Percentiles rank a stretch among this genome's conserved stretches.
phyloP scores from a whole-genome alignment of 2,888 invertebrate genomes.

The Amblyteles armatorius region DNA sequence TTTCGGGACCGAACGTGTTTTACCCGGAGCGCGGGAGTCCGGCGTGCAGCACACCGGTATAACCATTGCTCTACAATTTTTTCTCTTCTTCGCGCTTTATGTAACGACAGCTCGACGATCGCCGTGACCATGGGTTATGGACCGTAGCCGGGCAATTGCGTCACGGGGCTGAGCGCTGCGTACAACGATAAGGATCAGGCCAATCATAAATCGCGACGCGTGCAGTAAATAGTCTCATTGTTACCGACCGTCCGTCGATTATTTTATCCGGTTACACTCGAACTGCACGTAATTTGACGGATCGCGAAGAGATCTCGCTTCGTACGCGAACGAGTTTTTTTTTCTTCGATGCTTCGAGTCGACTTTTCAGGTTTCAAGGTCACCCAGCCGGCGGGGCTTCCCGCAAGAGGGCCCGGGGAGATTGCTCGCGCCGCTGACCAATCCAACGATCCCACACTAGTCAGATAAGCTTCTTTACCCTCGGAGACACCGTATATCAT shows the following conservation, averaged over 20 bases:
- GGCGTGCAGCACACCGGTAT: background rate
- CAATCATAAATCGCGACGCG: slow-evolving; percentile 8
- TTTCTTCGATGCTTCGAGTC: background rate
- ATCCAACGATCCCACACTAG: slow-evolving; percentile 42
- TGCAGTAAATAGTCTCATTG: slow-evolving; percentile 5
- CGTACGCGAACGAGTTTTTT: slow-evolving; percentile 1
- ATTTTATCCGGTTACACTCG: background rate
- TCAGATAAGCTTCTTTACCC: slow-evolving; percentile 56
- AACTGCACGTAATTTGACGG: background rate
- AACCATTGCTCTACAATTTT: background rate
- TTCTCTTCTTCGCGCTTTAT: slow-evolving; percentile 10
- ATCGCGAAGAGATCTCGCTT: background rate
- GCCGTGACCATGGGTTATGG: slow-evolving; percentile 56
- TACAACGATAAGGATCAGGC: slow-evolving; percentile 25
- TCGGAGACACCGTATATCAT: slow-evolving; percentile 12
- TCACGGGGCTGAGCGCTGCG: background rate
- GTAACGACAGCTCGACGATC: slow-evolving; percentile 29
- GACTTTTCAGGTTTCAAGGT: slow-evolving; percentile 7
- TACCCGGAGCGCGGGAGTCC: background rate
- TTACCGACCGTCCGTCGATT: slow-evolving; percentile 5
- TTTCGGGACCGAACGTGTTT: background rate
- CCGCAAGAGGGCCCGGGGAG: slow-evolving; percentile 17
- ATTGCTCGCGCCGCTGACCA: slow-evolving; percentile 58
- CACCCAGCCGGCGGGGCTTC: background rate
- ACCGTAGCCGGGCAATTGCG: slow-evolving; percentile 28